Conservation (phyloP, 2,797 vertebrate species). For the Thunnus albacares region DNA sequence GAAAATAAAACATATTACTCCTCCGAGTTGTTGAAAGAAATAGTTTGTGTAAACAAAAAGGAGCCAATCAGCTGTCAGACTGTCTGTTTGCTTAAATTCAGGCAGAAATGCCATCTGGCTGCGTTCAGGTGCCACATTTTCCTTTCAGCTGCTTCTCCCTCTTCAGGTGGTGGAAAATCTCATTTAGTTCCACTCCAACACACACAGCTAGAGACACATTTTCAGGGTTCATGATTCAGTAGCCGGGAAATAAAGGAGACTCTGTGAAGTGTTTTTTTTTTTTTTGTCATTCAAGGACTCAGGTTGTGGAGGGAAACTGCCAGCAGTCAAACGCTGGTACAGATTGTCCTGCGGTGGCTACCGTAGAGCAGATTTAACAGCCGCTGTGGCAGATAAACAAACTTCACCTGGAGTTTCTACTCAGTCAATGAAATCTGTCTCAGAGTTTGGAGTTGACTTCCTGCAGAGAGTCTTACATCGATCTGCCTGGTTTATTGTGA, state of each 20-base stretch:
- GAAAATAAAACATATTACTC: too few species aligned
- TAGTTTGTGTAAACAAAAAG: too few species aligned
- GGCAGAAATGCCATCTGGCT: neutral
- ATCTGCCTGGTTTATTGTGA: too few species aligned
- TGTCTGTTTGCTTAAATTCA: conserved; percentile 9
- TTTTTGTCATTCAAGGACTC: conserved; percentile 19
- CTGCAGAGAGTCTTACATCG: too few species aligned
- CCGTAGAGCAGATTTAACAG: neutral
- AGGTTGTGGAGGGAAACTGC: neutral
- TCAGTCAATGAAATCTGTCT: too few species aligned
- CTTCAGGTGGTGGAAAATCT: conserved; percentile 49
- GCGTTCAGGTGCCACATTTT: conserved; percentile 18
- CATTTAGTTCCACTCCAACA: conserved; percentile 46
- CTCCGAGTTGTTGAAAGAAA: too few species aligned
- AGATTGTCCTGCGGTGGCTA: conserved; percentile 6
- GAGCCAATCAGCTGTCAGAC: too few species aligned
- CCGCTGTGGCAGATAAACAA: conserved; percentile 1
- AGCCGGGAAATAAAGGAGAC: conserved; percentile 27
- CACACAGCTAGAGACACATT: conserved; percentile 22
- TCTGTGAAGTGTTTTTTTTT: conserved; percentile 19
- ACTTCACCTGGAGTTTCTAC: too few species aligned
- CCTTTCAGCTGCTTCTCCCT: conserved; percentile 29
- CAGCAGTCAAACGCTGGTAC: conserved; percentile 6
- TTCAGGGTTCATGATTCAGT: conserved; percentile 35
- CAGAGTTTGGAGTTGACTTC: too few species aligned